These are phyloP conservation scores for Cheilinus undulatus DNA, from an alignment of 2,113 vertebrate genomes.

Conservation along the genomic window DNA sequence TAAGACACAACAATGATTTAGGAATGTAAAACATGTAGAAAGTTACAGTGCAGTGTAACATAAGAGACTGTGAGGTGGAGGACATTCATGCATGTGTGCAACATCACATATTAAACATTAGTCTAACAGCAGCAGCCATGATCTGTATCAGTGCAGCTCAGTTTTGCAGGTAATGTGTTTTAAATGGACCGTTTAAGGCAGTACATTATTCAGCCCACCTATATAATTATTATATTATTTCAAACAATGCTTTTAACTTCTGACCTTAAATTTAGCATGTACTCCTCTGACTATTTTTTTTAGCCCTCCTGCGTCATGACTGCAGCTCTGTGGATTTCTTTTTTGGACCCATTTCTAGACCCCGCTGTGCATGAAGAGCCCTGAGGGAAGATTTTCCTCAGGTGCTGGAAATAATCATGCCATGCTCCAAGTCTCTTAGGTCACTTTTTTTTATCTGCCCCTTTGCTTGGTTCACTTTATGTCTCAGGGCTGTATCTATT, in stretches of 20 bases:
- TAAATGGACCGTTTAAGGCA: too few species aligned
- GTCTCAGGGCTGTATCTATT: constrained; percentile 46
- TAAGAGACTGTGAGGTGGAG: too few species aligned
- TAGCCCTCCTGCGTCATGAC: constrained; percentile 17
- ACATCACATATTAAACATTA: too few species aligned
- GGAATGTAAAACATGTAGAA: neutral
- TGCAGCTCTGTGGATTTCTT: constrained; percentile 34
- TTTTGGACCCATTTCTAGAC: constrained; percentile 26
- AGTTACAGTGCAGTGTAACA: too few species aligned
- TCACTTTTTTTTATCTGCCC: constrained; percentile 32
- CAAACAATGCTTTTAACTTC: constrained; percentile 1
- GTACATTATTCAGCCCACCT: too few species aligned
- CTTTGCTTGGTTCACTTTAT: constrained; percentile 24
- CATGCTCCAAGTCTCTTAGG: constrained; percentile 38
- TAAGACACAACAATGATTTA: neutral
- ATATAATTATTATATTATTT: too few species aligned
- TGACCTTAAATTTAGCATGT: constrained; percentile 31
- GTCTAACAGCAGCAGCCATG: too few species aligned
- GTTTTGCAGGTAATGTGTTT: too few species aligned
- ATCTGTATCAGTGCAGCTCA: too few species aligned
- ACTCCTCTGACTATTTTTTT: constrained; percentile 20
- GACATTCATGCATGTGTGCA: too few species aligned
- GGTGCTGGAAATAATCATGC: constrained; percentile 65
- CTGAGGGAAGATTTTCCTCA: constrained; percentile 51
- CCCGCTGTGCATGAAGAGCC: constrained; percentile 60